Percentiles rank a stretch among this genome's conserved stretches.
These are phyloP conservation scores for Ceratitis capitata DNA, from an alignment of 1,140 invertebrate species.

Conservation along the genomic window DNA sequence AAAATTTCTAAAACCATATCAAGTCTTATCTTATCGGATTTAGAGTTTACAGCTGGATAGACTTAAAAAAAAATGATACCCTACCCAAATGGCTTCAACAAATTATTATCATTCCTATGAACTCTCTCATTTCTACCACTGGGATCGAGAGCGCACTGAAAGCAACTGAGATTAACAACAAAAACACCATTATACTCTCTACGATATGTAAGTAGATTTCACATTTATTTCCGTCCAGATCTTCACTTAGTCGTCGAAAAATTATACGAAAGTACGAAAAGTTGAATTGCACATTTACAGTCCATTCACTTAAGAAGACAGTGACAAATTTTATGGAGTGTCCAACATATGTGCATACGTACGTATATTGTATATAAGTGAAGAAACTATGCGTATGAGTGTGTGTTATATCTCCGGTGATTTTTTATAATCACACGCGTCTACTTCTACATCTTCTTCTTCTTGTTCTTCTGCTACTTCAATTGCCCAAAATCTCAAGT, in stretches of 20 bases:
- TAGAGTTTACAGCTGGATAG: too few relatives aligned
- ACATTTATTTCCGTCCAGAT: neutral
- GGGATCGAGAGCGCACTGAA: neutral
- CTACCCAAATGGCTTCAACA: too few relatives aligned
- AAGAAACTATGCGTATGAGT: too few relatives aligned
- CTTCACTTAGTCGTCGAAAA: neutral
- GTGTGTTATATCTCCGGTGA: neutral
- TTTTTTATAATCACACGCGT: neutral
- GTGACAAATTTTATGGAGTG: conserved; percentile 39
- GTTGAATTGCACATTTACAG: conserved; percentile 26
- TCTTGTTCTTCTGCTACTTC: too few relatives aligned
- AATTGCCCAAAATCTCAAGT: conserved; percentile 18
- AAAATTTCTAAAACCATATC: too few relatives aligned
- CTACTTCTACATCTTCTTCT: too few relatives aligned
- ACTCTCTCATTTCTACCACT: too few relatives aligned
- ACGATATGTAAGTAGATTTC: neutral
- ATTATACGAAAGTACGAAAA: neutral
- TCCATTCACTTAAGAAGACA: conserved; percentile 28
- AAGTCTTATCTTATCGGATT: too few relatives aligned
- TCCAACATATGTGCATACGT: neutral
- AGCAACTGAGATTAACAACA: neutral
- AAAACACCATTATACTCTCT: neutral
- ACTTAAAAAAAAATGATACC: too few relatives aligned
- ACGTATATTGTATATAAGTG: neutral
- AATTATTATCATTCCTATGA: too few relatives aligned